phyloP scores from a whole-genome alignment of 1,140 invertebrate species.

The Lutraria rhynchaena region DNA sequence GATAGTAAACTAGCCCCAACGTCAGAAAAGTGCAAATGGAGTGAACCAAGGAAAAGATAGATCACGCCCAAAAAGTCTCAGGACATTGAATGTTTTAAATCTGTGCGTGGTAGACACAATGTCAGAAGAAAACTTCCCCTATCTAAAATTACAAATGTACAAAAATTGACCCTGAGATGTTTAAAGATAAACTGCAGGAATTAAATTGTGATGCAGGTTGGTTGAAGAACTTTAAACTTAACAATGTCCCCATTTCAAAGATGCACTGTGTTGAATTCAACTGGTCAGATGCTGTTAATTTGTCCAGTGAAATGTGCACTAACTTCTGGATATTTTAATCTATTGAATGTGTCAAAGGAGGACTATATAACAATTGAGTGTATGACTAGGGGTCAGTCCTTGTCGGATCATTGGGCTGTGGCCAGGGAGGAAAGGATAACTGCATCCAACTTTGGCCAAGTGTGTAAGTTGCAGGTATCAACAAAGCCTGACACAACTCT shows the following conservation, averaged over 20 bases:
- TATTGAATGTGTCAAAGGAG: too few species aligned
- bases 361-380: background rate
- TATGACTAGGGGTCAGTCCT: background rate
- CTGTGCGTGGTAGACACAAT: background rate
- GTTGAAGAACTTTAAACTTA: conserved; percentile 19
- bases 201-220: background rate
- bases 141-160: background rate
- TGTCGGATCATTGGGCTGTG: background rate
- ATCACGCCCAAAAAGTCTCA: conserved; percentile 44
- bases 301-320: too few species aligned
- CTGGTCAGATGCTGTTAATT: background rate
- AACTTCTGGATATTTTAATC: too few species aligned
- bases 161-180: background rate
- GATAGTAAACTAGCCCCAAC: conserved; percentile 34
- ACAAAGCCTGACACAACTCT: conserved; percentile 1
- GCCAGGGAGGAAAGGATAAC: background rate
- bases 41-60: conserved; percentile 41
- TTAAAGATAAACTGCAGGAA: background rate
- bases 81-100: conserved; percentile 1
- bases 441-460: background rate
- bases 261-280: background rate
- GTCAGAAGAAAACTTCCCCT: background rate
- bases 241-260: background rate
- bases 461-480: background rate
- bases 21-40: conserved; percentile 47